Evolutionary conservation across 2,113 vertebrate species (phyloP).

Genomic region (Cinclus cinclus): DNA sequence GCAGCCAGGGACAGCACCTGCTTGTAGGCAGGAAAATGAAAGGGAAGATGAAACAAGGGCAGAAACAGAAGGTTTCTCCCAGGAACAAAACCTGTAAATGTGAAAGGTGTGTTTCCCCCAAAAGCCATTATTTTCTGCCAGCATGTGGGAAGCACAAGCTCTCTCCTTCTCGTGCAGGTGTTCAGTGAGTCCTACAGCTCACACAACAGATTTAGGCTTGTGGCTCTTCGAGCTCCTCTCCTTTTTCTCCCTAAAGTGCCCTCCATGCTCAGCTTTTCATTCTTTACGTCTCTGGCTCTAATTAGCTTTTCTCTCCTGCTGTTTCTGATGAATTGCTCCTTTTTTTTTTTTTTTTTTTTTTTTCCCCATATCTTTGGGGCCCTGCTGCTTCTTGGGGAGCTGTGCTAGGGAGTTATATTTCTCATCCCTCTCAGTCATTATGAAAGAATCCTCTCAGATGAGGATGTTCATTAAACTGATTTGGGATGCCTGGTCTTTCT

Average conservation of each 20-base stretch:
- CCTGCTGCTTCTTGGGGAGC: conserved; percentile 11
- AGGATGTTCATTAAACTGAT: conserved; percentile 53
- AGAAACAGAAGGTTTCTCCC: not conserved
- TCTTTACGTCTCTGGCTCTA: not conserved
- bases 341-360: not conserved
- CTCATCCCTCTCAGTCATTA: conserved; percentile 39
- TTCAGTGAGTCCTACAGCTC: not conserved
- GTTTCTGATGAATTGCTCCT: conserved; percentile 53
- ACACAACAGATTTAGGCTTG: conserved; percentile 37
- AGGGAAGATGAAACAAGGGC: not conserved
- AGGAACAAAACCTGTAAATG: not conserved
- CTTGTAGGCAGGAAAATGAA: not conserved
- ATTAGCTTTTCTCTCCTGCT: conserved; percentile 69
- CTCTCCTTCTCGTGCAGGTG: not conserved
- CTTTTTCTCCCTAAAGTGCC: conserved; percentile 41
- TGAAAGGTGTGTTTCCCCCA: not conserved
- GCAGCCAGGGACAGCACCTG: not conserved
- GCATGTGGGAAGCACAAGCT: not conserved
- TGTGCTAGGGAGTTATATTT: conserved; percentile 1
- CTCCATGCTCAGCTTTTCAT: conserved; percentile 49
- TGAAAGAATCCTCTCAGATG: conserved; percentile 33
- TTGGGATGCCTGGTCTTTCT: conserved; percentile 10
- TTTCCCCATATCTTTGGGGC: conserved; percentile 40
- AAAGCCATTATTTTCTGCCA: not conserved
- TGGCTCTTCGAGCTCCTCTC: conserved; percentile 18